Evolutionary conservation across 2,888 invertebrate genomes (phyloP).

Genomic region (Drosophila gaucha): DNA sequence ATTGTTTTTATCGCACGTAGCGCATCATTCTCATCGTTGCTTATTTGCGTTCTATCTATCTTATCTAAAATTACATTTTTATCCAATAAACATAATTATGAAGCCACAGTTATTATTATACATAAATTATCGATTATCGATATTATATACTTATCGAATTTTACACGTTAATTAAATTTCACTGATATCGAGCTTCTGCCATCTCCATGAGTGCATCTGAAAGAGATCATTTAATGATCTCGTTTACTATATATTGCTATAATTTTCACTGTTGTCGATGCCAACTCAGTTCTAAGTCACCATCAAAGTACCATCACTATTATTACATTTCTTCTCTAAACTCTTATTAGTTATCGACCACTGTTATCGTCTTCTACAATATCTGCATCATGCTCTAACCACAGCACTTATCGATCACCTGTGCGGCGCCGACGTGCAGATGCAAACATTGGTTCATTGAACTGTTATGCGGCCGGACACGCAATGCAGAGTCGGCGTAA

Average conservation of each 20-base stretch:
- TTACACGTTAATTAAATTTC: too few species aligned
- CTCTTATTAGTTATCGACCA: neutral
- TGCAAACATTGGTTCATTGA: constrained; percentile 41
- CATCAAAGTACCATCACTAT: neutral
- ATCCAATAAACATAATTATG: neutral
- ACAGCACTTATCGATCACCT: constrained; percentile 26
- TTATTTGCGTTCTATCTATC: too few species aligned
- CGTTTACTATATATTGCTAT: neutral
- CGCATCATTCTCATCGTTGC: neutral
- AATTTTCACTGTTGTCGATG: neutral
- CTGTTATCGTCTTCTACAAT: constrained; percentile 1
- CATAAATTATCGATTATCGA: too few species aligned
- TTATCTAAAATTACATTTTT: neutral
- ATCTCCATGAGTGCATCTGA: neutral
- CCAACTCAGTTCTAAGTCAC: neutral
- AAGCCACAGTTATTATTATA: too few species aligned
- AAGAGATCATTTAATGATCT: neutral
- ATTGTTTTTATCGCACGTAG: neutral
- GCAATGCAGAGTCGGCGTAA: neutral
- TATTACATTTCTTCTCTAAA: neutral
- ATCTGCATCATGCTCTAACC: neutral
- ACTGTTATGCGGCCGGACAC: constrained; percentile 16
- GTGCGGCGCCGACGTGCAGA: neutral
- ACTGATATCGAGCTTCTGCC: neutral
- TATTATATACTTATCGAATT: neutral